These are phyloP conservation scores for Xerus rutilus DNA, from an alignment of 2,797 vertebrate genomes.

Conservation along the genomic window DNA sequence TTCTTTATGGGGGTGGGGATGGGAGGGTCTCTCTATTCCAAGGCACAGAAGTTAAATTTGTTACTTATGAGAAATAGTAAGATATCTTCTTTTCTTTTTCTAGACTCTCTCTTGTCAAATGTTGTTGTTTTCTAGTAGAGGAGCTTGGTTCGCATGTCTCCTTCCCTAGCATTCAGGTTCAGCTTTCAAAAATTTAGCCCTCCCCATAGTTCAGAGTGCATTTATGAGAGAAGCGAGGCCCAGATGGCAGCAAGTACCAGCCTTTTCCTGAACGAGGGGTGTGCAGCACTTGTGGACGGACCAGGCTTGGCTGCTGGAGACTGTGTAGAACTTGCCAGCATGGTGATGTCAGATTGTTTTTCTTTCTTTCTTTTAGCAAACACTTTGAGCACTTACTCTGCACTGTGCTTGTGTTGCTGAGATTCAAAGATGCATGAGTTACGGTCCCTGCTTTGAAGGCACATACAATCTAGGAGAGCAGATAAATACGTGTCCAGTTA, in stretches of 20 bases:
- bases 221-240: not conserved
- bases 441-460: not conserved
- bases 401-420: not conserved
- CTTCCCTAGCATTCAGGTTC: constrained; percentile 42
- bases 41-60: constrained; percentile 51
- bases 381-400: not conserved
- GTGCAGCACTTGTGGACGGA: not conserved
- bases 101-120: constrained; percentile 52
- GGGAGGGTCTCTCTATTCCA: not conserved
- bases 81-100: constrained; percentile 49
- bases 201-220: not conserved
- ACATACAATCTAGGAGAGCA: not conserved
- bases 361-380: not conserved
- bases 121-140: constrained; percentile 38
- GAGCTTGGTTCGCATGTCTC: constrained; percentile 22
- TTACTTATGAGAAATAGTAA: constrained; percentile 57
- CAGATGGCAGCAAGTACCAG: not conserved
- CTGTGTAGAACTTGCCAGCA: not conserved
- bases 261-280: not conserved
- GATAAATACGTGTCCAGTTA: not conserved
- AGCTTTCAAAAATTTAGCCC: not conserved
- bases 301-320: not conserved
- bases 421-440: not conserved
- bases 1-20: not conserved
- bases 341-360: not conserved